Percentiles rank a stretch among this genome's conserved stretches.
phyloP scores from a whole-genome alignment of 1,140 invertebrate genomes.

The fruit fly (Drosophila melanogaster) region DNA sequence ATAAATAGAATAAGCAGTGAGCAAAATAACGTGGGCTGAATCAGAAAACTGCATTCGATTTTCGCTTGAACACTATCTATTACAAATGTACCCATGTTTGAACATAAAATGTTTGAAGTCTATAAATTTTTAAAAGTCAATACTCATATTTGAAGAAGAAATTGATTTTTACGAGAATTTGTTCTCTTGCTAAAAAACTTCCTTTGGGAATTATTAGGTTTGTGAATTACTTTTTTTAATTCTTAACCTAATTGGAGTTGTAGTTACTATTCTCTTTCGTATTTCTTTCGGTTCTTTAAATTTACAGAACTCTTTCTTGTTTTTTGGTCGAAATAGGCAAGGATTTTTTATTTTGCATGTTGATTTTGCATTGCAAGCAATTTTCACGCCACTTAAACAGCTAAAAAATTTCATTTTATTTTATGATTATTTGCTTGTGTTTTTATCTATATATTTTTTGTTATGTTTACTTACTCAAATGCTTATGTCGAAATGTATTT shows the following conservation, averaged over 20 bases:
- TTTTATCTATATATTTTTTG: too few species aligned
- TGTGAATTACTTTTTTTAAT: neutral
- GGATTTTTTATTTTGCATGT: constrained; percentile 32
- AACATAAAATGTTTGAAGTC: too few species aligned
- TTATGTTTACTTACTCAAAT: constrained; percentile 63
- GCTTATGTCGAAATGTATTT: constrained; percentile 63
- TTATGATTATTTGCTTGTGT: constrained; percentile 11
- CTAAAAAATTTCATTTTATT: constrained; percentile 39
- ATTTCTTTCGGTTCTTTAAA: constrained; percentile 20
- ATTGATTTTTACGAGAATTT: neutral
- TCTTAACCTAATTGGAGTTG: constrained; percentile 3
- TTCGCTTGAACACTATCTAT: neutral
- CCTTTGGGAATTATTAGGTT: neutral
- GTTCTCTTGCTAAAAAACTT: neutral
- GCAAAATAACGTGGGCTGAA: neutral
- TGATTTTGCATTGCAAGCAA: constrained; percentile 10
- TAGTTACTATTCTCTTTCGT: constrained; percentile 12
- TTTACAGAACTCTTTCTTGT: constrained; percentile 16
- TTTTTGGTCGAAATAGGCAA: constrained; percentile 69
- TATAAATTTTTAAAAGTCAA: neutral
- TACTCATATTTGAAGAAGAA: too few species aligned
- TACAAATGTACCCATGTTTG: neutral
- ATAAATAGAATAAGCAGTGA: constrained; percentile 18
- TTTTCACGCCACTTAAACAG: constrained; percentile 61
- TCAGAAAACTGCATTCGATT: neutral